Base-by-base conservation (phyloP, 2,888 invertebrate genomes). In the Ferrisia virgata region DNA sequence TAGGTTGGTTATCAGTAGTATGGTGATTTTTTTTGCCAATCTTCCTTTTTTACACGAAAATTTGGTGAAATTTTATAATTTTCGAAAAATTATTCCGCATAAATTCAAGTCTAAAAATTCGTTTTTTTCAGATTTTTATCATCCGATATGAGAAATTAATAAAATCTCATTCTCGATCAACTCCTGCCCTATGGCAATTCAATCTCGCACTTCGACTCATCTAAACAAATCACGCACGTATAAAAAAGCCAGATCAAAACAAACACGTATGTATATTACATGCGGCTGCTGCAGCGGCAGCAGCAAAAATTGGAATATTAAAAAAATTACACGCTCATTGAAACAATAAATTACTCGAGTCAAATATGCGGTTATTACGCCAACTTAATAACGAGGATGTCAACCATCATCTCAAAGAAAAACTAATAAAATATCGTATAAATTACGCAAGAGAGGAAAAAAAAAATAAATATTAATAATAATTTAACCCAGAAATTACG, bases 381-480 rank as follows among this genome's bases (percentile, higher is more conserved):
- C 43, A 72, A 82, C 69, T 82, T 82, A 82, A 82, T 82, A 82
- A 82, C 72, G 39, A 82, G 82, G 39, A 36, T 72, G 82, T 82
- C 82, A 43, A 43, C 72, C 82, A 43, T 82, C 69, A 69, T 82
- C 69, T 82, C 33, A 36, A 81, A 81, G 58, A 72, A 82, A 82
- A 69, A 72, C 82, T 82, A 82, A 82, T 82, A 82, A 82, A 82
- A 82, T 82, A 82, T 72, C 33, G 64, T 82, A 82, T 82, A 82
- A 82, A 82, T 82, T 39, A 82, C 82, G 28, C 4, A 72, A 69
- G 36, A 39, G 31, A 69, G 39, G 36, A 82, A 13, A 25, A 53
- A 13, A 81, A 81, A 47, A 81, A 64, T 28, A 64, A 64, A n/a
- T n/a, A n/a, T 28, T 28, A 72, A 25, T 72, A 72, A 72, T 72